These are phyloP conservation scores for Lophochroa leadbeateri DNA, from an alignment of 2,113 vertebrate species.

Conservation along the genomic window DNA sequence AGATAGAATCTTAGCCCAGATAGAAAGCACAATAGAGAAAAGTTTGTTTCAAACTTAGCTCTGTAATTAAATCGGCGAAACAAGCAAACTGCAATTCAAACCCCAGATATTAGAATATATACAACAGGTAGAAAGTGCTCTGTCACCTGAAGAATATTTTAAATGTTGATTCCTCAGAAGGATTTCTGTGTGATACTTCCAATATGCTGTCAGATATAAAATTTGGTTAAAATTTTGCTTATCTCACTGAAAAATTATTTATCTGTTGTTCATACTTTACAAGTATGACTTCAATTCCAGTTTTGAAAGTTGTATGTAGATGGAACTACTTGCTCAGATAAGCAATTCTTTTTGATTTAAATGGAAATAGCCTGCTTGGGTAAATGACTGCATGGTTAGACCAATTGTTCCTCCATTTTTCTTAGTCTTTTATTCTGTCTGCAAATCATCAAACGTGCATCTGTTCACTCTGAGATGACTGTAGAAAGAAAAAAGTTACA, in stretches of 20 bases:
- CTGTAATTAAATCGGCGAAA: neutral
- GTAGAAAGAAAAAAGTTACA: neutral
- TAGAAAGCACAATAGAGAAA: neutral
- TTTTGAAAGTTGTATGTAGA: neutral
- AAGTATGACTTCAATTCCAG: neutral
- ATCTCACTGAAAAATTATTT: slow-evolving; percentile 9
- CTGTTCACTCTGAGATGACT: neutral
- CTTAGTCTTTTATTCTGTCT: slow-evolving; percentile 9
- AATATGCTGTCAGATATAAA: neutral
- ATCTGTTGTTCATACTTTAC: neutral
- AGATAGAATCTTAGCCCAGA: neutral
- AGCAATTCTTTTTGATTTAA: slow-evolving; percentile 34
- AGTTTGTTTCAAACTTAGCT: neutral
- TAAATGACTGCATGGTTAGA: slow-evolving; percentile 18
- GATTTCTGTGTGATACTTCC: neutral
- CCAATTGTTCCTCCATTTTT: slow-evolving; percentile 29
- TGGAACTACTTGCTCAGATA: slow-evolving; percentile 29
- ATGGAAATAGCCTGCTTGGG: slow-evolving; percentile 38
- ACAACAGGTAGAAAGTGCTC: neutral
- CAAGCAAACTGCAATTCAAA: neutral
- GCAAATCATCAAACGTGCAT: neutral
- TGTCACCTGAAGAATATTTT: neutral
- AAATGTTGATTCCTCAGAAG: neutral
- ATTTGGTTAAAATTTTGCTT: slow-evolving; percentile 4
- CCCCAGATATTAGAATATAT: neutral